Evolutionary conservation across 2,113 vertebrate species (phyloP).

Genomic region (Atherinomorus stipes): DNA sequence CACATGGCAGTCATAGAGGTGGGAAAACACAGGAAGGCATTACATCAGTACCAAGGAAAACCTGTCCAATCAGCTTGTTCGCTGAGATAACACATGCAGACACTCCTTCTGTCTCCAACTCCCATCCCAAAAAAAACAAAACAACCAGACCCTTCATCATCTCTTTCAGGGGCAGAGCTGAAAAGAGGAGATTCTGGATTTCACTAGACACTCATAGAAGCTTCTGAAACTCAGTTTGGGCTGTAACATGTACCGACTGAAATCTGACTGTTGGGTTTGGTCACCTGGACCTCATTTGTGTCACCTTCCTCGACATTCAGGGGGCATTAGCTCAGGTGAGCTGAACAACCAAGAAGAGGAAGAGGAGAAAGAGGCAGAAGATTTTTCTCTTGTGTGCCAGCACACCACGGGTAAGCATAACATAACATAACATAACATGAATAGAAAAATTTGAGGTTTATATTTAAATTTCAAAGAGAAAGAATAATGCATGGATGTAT

Average conservation of each 20-base stretch:
- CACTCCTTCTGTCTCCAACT: conserved; percentile 15
- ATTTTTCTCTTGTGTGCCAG: conserved; percentile 15
- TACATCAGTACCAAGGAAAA: conserved; percentile 33
- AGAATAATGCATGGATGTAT: too few species aligned
- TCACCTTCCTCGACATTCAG: conserved; percentile 23
- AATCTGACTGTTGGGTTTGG: conserved; percentile 24
- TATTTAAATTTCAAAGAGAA: neutral
- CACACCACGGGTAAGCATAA: conserved; percentile 32
- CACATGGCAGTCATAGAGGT: neutral
- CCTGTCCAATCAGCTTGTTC: conserved; percentile 14
- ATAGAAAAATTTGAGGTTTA: neutral
- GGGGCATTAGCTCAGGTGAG: neutral
- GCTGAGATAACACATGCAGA: neutral
- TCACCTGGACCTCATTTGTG: conserved; percentile 9
- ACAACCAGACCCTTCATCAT: conserved; percentile 18
- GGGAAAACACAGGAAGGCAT: neutral
- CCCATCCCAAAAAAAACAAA: conserved; percentile 5
- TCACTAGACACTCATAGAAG: accelerated
- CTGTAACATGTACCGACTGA: conserved; percentile 39
- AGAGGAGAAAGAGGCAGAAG: conserved; percentile 17
- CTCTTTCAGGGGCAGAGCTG: neutral
- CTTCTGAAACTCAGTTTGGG: neutral
- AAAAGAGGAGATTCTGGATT: neutral
- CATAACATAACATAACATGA: neutral
- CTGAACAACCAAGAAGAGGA: conserved; percentile 16